Conservation (phyloP, 2,888 invertebrate species). For the Epinotia nisella region DNA sequence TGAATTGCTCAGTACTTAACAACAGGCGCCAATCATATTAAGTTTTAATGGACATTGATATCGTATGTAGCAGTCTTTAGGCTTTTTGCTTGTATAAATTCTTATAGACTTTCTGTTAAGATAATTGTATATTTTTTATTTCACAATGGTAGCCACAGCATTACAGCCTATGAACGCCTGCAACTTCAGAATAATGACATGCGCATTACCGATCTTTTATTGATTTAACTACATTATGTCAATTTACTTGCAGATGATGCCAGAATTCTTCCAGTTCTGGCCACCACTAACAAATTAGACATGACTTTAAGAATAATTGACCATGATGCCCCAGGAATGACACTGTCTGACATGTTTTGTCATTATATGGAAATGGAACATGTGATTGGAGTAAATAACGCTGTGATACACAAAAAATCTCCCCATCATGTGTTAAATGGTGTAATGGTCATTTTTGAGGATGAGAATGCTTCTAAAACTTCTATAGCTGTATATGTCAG, state of each 20-base stretch:
- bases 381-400: conserved; percentile 52
- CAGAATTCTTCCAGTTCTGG: conserved; percentile 60
- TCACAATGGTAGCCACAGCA: too few species aligned
- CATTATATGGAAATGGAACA: conserved; percentile 64
- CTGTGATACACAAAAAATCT: conserved; percentile 61
- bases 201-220: too few species aligned
- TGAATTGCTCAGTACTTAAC: background rate
- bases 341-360: conserved; percentile 58
- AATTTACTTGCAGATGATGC: conserved; percentile 57
- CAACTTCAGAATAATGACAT: too few species aligned
- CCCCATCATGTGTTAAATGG: conserved; percentile 70
- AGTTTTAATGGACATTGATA: background rate
- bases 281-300: conserved; percentile 62
- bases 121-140: too few species aligned
- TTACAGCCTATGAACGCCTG: too few species aligned
- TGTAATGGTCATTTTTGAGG: conserved; percentile 59
- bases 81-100: too few species aligned
- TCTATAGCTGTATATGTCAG: conserved; percentile 62
- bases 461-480: conserved; percentile 39
- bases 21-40: background rate
- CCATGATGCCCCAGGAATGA: conserved; percentile 46
- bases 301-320: conserved; percentile 62
- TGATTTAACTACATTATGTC: background rate
- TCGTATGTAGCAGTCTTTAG: too few species aligned
- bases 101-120: too few species aligned